Percentiles rank a stretch among this genome's conserved stretches.
These are phyloP conservation scores for Silvanus unidentatus DNA, from an alignment of 2,888 invertebrate genomes.

Conservation along the genomic window DNA sequence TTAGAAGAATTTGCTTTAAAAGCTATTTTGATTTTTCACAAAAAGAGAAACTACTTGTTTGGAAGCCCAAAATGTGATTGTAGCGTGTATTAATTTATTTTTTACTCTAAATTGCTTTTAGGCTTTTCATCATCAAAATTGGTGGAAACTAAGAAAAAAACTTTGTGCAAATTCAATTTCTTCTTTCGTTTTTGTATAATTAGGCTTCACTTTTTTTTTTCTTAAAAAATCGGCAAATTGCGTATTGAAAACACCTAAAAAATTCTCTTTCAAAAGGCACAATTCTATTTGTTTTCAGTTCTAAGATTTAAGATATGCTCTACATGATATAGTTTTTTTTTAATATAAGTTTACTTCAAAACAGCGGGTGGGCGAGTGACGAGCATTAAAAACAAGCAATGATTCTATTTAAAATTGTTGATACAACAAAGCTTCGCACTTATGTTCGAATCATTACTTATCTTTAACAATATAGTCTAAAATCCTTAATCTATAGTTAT, in stretches of 20 bases:
- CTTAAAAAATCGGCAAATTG: conserved; percentile 8
- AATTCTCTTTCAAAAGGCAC: conserved; percentile 31
- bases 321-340: conserved; percentile 26
- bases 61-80: conserved; percentile 41
- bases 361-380: neutral
- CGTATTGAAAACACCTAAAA: conserved; percentile 14
- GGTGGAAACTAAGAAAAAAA: neutral
- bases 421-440: too few relatives aligned
- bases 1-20: too few relatives aligned
- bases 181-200: too few relatives aligned
- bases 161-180: neutral
- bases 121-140: conserved; percentile 14
- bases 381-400: too few relatives aligned
- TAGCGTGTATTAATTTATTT: conserved; percentile 23
- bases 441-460: too few relatives aligned
- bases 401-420: too few relatives aligned
- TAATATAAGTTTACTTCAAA: too few relatives aligned
- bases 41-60: neutral
- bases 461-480: too few relatives aligned
- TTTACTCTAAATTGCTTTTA: conserved; percentile 14
- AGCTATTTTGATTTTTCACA: too few relatives aligned
- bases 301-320: conserved; percentile 31
- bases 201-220: too few relatives aligned
- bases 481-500: too few relatives aligned
- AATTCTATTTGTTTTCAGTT: conserved; percentile 31